These are phyloP conservation scores for Pelobates fuscus DNA, from an alignment of 2,113 vertebrate species.

Conservation along the genomic window DNA sequence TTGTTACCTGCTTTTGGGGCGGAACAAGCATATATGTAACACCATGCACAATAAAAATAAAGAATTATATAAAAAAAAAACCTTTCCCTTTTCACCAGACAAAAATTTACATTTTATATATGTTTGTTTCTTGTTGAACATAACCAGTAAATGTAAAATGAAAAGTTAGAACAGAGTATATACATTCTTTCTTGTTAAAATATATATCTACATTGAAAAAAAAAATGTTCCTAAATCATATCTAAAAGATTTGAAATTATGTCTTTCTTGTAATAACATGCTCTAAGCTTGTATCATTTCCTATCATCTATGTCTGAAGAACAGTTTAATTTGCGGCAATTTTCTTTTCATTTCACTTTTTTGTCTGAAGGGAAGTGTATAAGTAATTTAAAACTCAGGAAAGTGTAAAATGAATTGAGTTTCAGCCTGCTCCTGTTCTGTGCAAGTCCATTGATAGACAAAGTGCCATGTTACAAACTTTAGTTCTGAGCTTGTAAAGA, in stretches of 20 bases:
- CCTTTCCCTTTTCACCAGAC: too few species aligned
- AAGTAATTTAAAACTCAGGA: slow-evolving; percentile 15
- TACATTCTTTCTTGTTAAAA: neutral
- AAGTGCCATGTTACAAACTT: neutral
- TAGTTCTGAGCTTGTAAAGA: neutral
- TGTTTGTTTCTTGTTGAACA: neutral
- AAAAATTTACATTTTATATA: too few species aligned
- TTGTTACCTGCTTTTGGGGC: too few species aligned
- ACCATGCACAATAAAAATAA: too few species aligned
- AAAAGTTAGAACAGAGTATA: neutral
- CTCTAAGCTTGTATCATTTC: slow-evolving; percentile 29
- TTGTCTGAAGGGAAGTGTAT: slow-evolving; percentile 20
- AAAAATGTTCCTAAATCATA: slow-evolving; percentile 31
- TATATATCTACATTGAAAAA: slow-evolving; percentile 6
- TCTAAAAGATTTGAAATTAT: slow-evolving; percentile 31
- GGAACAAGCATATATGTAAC: too few species aligned
- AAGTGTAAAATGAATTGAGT: slow-evolving; percentile 7
- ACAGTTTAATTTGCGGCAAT: slow-evolving; percentile 45
- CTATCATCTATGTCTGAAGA: slow-evolving; percentile 28
- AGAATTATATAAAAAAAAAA: too few species aligned
- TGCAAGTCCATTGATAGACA: neutral
- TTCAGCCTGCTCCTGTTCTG: neutral
- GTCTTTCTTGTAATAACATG: slow-evolving; percentile 40
- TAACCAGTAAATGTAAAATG: slow-evolving; percentile 2
- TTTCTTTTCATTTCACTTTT: slow-evolving; percentile 37